These are phyloP conservation scores for Bilobella aurantiaca DNA, from an alignment of 1,140 invertebrate genomes.

Conservation along the genomic window DNA sequence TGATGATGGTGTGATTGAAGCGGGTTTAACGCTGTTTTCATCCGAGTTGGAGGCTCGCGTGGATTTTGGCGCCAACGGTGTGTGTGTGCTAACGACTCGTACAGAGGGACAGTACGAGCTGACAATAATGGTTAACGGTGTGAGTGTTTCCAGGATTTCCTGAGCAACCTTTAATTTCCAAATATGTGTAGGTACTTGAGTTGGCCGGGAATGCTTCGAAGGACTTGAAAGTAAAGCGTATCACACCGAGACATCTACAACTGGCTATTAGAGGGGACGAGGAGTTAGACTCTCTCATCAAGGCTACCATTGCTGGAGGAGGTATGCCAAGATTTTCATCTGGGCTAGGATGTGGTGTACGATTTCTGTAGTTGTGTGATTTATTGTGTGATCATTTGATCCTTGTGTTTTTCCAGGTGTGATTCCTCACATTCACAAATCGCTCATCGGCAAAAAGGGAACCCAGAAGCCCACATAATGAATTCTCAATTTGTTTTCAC, in stretches of 20 bases:
- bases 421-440: conserved; percentile 99
- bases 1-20: too few relatives aligned
- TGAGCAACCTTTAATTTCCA: too few relatives aligned
- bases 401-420: conserved; percentile 53
- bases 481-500: too few relatives aligned
- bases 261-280: conserved; percentile 98
- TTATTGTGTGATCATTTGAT: not conserved
- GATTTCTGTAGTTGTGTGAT: conserved; percentile 27
- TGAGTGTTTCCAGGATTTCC: too few relatives aligned
- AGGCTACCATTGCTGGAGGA: conserved; percentile 98
- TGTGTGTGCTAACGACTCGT: too few relatives aligned
- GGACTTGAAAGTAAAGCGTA: conserved; percentile 99
- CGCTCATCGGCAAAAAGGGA: conserved; percentile 94
- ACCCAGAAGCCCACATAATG: conserved; percentile 51
- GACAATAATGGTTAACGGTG: too few relatives aligned
- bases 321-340: too few relatives aligned
- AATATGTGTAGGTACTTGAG: conserved; percentile 70
- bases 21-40: too few relatives aligned
- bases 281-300: conserved; percentile 97
- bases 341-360: too few relatives aligned
- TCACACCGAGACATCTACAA: conserved; percentile 97
- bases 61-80: too few relatives aligned
- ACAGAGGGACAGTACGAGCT: too few relatives aligned
- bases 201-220: conserved; percentile 98
- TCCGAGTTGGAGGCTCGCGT: too few relatives aligned